Evolutionary conservation across 37 sponge, comb jelly and placozoan genomes (phyloP).

Genomic region (Aplysina aerophoba): DNA sequence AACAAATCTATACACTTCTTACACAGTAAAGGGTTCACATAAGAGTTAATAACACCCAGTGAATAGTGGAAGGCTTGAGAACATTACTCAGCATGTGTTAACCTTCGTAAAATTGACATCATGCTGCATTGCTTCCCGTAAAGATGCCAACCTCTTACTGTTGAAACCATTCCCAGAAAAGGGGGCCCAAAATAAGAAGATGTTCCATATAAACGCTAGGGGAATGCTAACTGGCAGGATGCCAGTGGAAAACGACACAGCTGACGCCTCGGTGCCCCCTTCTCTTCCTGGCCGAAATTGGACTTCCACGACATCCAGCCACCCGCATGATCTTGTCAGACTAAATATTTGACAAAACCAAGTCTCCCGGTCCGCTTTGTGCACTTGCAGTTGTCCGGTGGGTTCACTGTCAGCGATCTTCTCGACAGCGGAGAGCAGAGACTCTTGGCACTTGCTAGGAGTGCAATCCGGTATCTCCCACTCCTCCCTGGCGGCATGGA

Average conservation of each 20-base stretch:
- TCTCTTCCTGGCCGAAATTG: constrained; percentile 17
- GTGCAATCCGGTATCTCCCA: constrained; percentile 43
- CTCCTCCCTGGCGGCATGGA: constrained; percentile 60
- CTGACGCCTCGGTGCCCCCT: constrained; percentile 48
- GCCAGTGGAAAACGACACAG: constrained; percentile 76
- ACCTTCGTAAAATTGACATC: too few species aligned
- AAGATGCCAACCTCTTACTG: constrained; percentile 39
- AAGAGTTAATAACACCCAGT: too few species aligned
- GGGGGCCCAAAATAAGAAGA: constrained; percentile 65
- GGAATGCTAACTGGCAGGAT: constrained; percentile 73
- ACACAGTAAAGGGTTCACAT: too few species aligned
- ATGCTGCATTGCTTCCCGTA: constrained; percentile 41
- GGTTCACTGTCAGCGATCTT: constrained; percentile 28
- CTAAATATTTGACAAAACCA: constrained; percentile 54
- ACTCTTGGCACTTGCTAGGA: constrained; percentile 27
- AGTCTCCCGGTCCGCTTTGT: constrained; percentile 45
- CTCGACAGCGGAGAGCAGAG: constrained; percentile 43
- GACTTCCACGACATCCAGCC: constrained; percentile 84
- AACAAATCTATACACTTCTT: too few species aligned
- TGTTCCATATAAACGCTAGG: constrained; percentile 67
- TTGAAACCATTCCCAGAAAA: constrained; percentile 75
- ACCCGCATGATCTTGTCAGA: constrained; percentile 62
- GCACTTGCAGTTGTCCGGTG: constrained; percentile 35
- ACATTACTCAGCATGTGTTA: too few species aligned
- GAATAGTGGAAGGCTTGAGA: too few species aligned